Evolutionary conservation across 2,797 vertebrate genomes (phyloP), one percentile per base, ranked within the genome.

Genomic region (Sebastes steindachneri): DNA sequence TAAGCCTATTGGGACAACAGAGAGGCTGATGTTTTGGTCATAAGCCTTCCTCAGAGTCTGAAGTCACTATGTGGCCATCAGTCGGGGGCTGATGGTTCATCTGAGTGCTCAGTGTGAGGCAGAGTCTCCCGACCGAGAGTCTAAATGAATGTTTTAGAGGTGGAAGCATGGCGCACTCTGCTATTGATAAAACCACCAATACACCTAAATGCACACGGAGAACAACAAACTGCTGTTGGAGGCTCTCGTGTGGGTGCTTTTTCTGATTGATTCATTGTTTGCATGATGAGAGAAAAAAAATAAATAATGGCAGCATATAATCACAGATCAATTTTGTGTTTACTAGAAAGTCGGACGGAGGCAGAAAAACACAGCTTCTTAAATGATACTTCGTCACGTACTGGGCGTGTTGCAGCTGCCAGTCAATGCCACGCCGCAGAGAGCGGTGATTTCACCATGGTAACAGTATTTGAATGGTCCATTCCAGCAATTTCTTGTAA

Each of bases 401-500:
- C 17, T 3, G 21, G 68, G 84, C 63, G 17, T 65, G 68, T 85
- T 85, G 83, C 80, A 84, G 84, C 89, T 85, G 89, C 89, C 93
- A 88, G 83, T 94, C 88, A 93, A 37, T 45, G 75, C 75, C 48
- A 7, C 12, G 80, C 73, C 79, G 77, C 70, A 1, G 73, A 77
- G 73, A 84, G 79, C 55, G 33, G 31, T 80, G 80, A 77, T n/a
- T 88, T 94, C 85, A 29, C 87, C 87, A 92, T 93, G 89, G 94
- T 73, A 89, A 94, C 91, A 31, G 70, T 81, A 75, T 87, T 83
- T 84, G 64, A 86, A 88, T 68, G 59, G 80, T 63, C 77, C 41
- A 51, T 82, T 88, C 68, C 66, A 85, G 81, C 80, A 82, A 78
- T 85, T 87, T 86, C 60, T 87, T 64, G 74, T 68, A 60, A 75